Base-by-base conservation (phyloP, 1,140 invertebrate genomes). In the Ditylenchus dipsaci region DNA sequence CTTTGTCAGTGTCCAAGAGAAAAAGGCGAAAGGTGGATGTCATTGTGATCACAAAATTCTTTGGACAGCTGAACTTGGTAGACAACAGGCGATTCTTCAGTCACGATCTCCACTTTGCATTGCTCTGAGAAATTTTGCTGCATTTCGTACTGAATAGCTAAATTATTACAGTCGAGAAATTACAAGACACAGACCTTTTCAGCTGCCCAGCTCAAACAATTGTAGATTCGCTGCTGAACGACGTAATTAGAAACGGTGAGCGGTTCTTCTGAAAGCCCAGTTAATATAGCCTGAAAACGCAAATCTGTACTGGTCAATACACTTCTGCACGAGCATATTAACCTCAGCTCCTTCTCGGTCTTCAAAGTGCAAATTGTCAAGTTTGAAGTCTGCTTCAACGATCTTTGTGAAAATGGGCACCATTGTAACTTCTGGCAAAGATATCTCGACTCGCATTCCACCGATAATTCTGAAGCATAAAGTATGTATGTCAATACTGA, bases 31-130 rank as follows among this genome's bases (percentile, higher is more conserved):
- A 9, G 9, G 3, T 53, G 26, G 0, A 29, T 68, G 33, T 30
- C 42, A 27, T 66, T 64, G 21, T 49, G 67, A 11, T 63, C 67
- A 38, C 67, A 68, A 38, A 64, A 68, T 1, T 68, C 67, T 30
- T 38, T 21, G 15, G 21, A 26, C 61, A 68, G 13, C 23, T 68
- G 63, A 23, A 68, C 27, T 38, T 65, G 26, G 33, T 69, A 68
- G 1, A 68, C 8, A 53, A 53, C 15, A 7, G 49, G 23, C 49
- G 23, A 7, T 17, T 3, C 49, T 53, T 53, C 49, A 53, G 15
- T 11, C 33, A 38, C 33, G 3, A 38, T 38, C 11, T 38, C 11
- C 33, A 38, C 33, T 11, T 3, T 38, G 33, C 33, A 38, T 38
- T 38, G 3, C 11, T 38, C 33, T 5, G 33, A 38, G 11, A 38